phyloP scores from a whole-genome alignment of 64 coral and sea anemone species.

The Stichodactyla mertensii region DNA sequence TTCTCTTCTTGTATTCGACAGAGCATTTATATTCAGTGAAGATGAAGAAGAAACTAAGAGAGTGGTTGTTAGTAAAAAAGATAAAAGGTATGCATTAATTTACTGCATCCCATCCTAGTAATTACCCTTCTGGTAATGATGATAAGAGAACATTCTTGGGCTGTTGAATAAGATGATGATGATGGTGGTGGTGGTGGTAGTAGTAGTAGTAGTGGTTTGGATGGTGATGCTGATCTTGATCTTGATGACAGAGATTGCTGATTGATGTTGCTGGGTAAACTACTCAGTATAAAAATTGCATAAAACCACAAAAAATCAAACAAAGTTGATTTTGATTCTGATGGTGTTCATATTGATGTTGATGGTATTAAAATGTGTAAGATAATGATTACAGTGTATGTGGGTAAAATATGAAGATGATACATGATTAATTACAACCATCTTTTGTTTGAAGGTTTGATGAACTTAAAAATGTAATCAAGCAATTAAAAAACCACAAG shows the following conservation, averaged over 20 bases:
- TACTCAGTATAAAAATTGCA: no score
- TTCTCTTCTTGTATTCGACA: neutral
- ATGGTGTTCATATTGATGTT: no score
- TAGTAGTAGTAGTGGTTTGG: no score
- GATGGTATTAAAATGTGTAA: neutral
- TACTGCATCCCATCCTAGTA: no score
- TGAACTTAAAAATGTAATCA: constrained; percentile 72
- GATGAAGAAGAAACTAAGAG: constrained; percentile 98
- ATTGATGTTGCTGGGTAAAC: neutral
- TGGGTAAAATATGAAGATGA: neutral
- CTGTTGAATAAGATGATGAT: no score
- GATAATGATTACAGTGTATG: neutral
- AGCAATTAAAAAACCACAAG: constrained; percentile 93
- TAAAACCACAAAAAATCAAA: neutral
- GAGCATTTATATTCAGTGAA: constrained; percentile 91
- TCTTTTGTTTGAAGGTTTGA: constrained; percentile 50
- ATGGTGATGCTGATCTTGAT: neutral
- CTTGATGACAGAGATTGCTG: neutral
- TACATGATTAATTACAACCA: neutral
- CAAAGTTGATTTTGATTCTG: neutral
- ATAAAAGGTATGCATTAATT: constrained; percentile 59
- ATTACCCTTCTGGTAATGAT: neutral
- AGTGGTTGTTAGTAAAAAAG: constrained; percentile 88
- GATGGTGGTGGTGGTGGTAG: no score
- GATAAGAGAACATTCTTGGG: no score